A percentile compares a stretch with the other conserved stretches of the same genome.
These are phyloP conservation scores for Ictidomys tridecemlineatus DNA, from an alignment of 2,113 vertebrate species.

Conservation along the genomic window DNA sequence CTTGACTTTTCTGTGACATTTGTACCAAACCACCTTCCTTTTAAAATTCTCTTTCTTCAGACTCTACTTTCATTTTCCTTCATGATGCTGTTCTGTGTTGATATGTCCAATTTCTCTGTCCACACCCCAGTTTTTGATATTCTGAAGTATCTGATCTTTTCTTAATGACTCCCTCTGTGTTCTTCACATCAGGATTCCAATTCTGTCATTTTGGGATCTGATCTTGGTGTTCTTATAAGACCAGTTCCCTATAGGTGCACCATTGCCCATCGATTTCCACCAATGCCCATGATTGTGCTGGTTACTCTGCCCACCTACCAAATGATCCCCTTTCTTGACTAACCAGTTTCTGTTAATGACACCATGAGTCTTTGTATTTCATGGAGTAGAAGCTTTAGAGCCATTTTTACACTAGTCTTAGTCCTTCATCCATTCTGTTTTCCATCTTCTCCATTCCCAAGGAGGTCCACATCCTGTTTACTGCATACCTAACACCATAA, in stretches of 20 bases:
- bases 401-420: background rate
- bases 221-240: background rate
- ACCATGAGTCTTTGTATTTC: background rate
- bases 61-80: background rate
- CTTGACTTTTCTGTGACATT: slow-evolving; percentile 3
- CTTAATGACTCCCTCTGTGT: background rate
- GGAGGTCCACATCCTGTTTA: background rate
- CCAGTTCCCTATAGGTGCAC: background rate
- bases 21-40: background rate
- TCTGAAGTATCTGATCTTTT: background rate
- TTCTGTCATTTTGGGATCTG: background rate
- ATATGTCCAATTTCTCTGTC: background rate
- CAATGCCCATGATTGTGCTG: too few species aligned
- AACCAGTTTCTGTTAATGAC: background rate
- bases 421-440: background rate
- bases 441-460: background rate
- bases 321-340: background rate
- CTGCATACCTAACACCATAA: background rate
- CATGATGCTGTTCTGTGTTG: background rate
- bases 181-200: fast-evolving
- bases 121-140: background rate
- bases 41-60: background rate
- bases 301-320: background rate
- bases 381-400: background rate
- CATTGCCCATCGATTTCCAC: background rate